Base-by-base conservation (phyloP, 2,113 vertebrate species). In the Propithecus coquereli region DNA sequence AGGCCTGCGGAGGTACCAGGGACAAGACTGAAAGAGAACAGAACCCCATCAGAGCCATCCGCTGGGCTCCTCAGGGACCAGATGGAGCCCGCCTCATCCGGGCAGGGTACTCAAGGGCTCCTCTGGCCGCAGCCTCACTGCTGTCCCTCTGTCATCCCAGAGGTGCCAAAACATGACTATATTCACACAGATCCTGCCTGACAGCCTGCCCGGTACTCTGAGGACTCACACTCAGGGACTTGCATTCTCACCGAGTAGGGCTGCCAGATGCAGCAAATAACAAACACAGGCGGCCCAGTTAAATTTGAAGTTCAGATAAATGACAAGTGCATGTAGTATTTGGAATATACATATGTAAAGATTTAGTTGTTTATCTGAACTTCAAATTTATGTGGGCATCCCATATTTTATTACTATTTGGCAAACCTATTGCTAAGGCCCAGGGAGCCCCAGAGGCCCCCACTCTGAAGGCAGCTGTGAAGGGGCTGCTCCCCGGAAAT, bases 311-410 rank as follows among this genome's bases (percentile, higher is more conserved):
- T 61, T 61, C 40, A 68, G 81, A 14, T 27, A n/a, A 47, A 40
- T 27, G n/a, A n/a, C 0, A 3, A 8, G 22, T 13, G 30, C 11
- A 2, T 6, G 80, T 22, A 3, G 14, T 10, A 16, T 50, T 37
- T 6, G 22, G 63, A 40, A 30, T 52, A 5, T 5, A 57, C 9
- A 8, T 54, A 71, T 23, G 70, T 7, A 6, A 65, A 76, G 57
- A 66, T 18, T 0, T 17, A 23, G 27, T 16, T 27, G 37, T 74
- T 77, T 81, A 70, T 16, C 54, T 83, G 82, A 94, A 77, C 32
- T 68, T 65, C 2, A 23, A 4, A n/a, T 57, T 54, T 34, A 22
- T 20, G 77, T 43, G 45, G 30, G 0, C 8, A 20, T 57, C 45
- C 52, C 65, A 0, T 32, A 63, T 70, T 85, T 80, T 66, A 16